Base-by-base conservation (phyloP, 2,888 invertebrate species). In the Diachrysia chrysitis region DNA sequence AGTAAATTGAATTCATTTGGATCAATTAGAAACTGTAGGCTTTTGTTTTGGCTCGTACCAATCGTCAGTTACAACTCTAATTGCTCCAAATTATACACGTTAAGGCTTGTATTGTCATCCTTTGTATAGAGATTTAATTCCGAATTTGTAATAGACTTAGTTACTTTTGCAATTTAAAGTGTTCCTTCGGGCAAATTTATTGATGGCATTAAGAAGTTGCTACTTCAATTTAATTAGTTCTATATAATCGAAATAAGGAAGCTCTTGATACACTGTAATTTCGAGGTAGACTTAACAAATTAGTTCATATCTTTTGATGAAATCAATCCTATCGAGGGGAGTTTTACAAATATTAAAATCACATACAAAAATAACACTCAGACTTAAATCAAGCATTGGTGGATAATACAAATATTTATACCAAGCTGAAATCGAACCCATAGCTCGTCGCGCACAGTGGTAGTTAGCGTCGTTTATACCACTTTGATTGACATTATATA, bases 1-100 rank as follows among this genome's bases (percentile, higher is more conserved):
- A 35, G n/a, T 42, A 6, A 71, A 53, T 56, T 51, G 4, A 56
- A 46, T 62, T 19, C 21, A 53, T 73, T 61, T 56, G 16, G 9
- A 37, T 59, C 21, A 17, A 57, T 46, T 73, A 62, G 56, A 56
- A 51, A 10, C 16, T 5, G 21, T 37, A 37, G n/a, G 55, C 48
- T 59, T 63, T 59, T 42, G 32, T 71, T 51, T 19, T 25, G 12
- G 10, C 25, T 32, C 32, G 32, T 14, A 17, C 57, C 61, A 25
- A 46, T 35, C 19, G 42, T 46, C 67, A 55, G 46, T 54, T 60
- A 7, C 25, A 23, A 25, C 25, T 16, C 25, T 25, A 25, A 54
- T 25, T 54, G 54, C 16, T 54, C 16, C 16, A 54, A 54, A 54
- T 54, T 54, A 23, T 23, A 23, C 25, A 25, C 54, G 54, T 54